Evolutionary conservation across 2,888 invertebrate genomes (phyloP), one percentile per base, ranked within the genome.

Genomic region (Cephus pygmeus): DNA sequence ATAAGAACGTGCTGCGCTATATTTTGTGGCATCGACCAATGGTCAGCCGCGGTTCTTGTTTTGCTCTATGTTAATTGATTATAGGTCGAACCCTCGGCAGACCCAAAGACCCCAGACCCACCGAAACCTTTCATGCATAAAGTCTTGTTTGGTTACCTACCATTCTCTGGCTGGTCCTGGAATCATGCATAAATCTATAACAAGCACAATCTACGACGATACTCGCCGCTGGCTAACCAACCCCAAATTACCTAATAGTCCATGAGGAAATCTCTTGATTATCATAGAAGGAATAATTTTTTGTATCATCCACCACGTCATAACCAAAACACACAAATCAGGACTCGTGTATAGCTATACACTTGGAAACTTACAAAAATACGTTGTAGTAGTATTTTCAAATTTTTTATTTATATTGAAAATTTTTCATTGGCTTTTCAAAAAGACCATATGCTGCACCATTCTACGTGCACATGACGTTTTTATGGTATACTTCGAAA

Each of bases 31-130:
- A 34, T 73, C 36, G 76, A 76, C 74, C 79, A 79, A 80, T 76
- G 85, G 82, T 81, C 81, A 79, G 81, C 75, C 68, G 56, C 76
- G 74, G 84, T 87, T 87, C 87, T 87, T 88, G 89, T 87, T 83
- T 85, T 84, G 88, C 84, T 78, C 81, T 77, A 78, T 85, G 87
- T 88, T 89, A 88, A 90, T 90, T 88, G 89, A 90, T 90, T 89
- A 87, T 86, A 85, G 87, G 85, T 86, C 84, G 87, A 84, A 86
- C 83, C 84, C 84, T 83, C 80, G 81, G 76, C 81, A 85, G 80
- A 80, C 79, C 82, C 83, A 79, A 79, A 76, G 23, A 4, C 81
- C 80, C 81, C 77, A 83, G 84, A 83, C 83, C 83, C 83, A 79
- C 78, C 77, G 73, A 81, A 85, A 83, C 83, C 79, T 80, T 35